These are phyloP conservation scores for Eupithecia pulchellata DNA, from an alignment of 2,888 invertebrate genomes.

Conservation along the genomic window DNA sequence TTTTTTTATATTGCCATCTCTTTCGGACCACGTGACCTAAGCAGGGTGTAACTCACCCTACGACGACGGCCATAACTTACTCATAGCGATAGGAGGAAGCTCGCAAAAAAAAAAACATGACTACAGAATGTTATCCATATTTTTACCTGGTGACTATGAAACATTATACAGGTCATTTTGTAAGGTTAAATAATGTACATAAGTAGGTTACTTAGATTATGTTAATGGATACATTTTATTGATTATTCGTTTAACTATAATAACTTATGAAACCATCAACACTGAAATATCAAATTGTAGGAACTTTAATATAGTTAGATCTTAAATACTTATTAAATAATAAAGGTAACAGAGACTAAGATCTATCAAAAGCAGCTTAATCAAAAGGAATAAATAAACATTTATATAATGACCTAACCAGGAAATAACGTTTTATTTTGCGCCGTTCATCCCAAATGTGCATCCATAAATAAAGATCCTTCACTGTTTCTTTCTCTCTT, in stretches of 20 bases:
- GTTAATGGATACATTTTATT: background rate
- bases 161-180: background rate
- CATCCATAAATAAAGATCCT: slow-evolving; percentile 83
- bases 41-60: slow-evolving; percentile 86
- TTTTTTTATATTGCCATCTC: slow-evolving; percentile 67
- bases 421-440: slow-evolving; percentile 78
- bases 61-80: slow-evolving; percentile 84
- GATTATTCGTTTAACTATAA: background rate
- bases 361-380: slow-evolving; percentile 1
- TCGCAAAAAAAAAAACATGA: slow-evolving; percentile 74
- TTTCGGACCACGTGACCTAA: slow-evolving; percentile 83
- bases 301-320: background rate
- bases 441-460: slow-evolving; percentile 82
- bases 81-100: slow-evolving; percentile 85
- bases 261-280: background rate
- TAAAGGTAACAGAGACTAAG: background rate
- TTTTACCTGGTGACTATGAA: background rate
- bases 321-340: background rate
- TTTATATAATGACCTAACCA: slow-evolving; percentile 71
- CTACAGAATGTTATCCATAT: slow-evolving; percentile 62
- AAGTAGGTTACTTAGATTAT: no score
- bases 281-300: background rate
- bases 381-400: slow-evolving; percentile 46
- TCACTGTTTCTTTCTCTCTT: slow-evolving; percentile 71
- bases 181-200: background rate